Base-by-base conservation (phyloP, 1,140 invertebrate genomes). In the Panagrolaimus sp. region DNA sequence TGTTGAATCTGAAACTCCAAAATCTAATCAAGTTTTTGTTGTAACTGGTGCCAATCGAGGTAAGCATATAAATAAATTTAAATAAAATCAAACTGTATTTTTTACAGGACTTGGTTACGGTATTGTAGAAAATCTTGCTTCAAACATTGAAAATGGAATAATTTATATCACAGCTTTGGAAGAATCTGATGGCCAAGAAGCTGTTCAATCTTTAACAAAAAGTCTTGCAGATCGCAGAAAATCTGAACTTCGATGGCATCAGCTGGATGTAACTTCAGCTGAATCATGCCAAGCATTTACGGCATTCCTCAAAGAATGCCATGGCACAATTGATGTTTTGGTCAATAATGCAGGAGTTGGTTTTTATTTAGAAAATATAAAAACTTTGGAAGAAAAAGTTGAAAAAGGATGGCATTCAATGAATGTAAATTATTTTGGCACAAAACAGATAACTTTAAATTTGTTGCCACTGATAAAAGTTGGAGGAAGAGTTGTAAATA, bases 331-430 rank as follows among this genome's bases (percentile, higher is more conserved):
- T 1, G 91, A 93, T 86, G 75, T 93, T 43, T 83, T 93, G 14
- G 87, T 93, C 0, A 92, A 92, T 79, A 93, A 93, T 86, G 91
- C 91, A 58, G 91, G 88, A 0, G 91, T 92, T 67, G 89, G 89
- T 5, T 91, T 88, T 78, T 89, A 88, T 79, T 43, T 46, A 45
- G 65, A 73, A 64, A 86, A 89, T 0, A 86, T 86, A 1, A 89
- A 88, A 68, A 87, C 90, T 1, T 88, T 89, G 71, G 73, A 81
- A 1, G 85, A 88, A 24, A 90, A 91, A 85, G 90, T 90, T 0
- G 87, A 88, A 73, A 84, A 38, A 38, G 32, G 32, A 38, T 38
- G 32, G 32, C 32, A 88, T 70, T 90, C 90, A 0, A 75, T 90
- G 0, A 81, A 81, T 46, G 87, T 88, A 0, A 91, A 91, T 83